Conservation (phyloP, 2,888 invertebrate species). For the Hirtodrosophila histrioides region DNA sequence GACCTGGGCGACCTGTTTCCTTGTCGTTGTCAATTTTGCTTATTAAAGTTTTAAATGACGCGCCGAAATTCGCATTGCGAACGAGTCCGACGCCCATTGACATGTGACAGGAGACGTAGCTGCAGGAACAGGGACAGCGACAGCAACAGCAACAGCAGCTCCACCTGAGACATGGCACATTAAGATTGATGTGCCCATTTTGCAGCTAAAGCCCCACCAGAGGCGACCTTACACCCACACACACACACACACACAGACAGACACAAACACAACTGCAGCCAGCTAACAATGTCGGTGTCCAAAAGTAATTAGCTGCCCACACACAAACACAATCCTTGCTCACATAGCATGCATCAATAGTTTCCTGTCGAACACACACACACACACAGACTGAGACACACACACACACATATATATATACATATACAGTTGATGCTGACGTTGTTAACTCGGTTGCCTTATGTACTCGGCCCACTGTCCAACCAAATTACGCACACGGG, state of each 20-base stretch:
- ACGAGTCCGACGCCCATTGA: constrained; percentile 57
- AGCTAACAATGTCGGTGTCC: constrained; percentile 60
- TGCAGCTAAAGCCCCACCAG: constrained; percentile 39
- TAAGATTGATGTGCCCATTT: constrained; percentile 75
- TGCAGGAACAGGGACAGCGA: constrained; percentile 1
- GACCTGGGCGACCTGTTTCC: constrained; percentile 7
- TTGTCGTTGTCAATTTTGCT: constrained; percentile 74
- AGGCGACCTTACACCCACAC: constrained; percentile 11
- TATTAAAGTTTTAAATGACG: constrained; percentile 79
- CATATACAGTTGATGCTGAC: constrained; percentile 39
- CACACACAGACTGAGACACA: constrained; percentile 19
- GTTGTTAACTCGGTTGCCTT: constrained; percentile 69
- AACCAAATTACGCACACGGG: constrained; percentile 78
- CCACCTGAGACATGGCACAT: constrained; percentile 71
- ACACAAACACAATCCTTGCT: constrained; percentile 18
- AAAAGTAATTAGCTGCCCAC: constrained; percentile 70
- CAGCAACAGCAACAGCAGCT: not conserved
- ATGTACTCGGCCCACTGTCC: constrained; percentile 46
- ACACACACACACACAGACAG: constrained; percentile 10
- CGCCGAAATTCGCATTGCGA: constrained; percentile 74
- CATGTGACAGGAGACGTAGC: constrained; percentile 60
- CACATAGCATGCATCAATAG: constrained; percentile 64
- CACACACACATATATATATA: constrained; percentile 2
- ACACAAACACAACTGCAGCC: constrained; percentile 25
- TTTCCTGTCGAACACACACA: constrained; percentile 27